Evolutionary conservation across 1,140 invertebrate genomes (phyloP).

Genomic region (Tigriopus japonicus): DNA sequence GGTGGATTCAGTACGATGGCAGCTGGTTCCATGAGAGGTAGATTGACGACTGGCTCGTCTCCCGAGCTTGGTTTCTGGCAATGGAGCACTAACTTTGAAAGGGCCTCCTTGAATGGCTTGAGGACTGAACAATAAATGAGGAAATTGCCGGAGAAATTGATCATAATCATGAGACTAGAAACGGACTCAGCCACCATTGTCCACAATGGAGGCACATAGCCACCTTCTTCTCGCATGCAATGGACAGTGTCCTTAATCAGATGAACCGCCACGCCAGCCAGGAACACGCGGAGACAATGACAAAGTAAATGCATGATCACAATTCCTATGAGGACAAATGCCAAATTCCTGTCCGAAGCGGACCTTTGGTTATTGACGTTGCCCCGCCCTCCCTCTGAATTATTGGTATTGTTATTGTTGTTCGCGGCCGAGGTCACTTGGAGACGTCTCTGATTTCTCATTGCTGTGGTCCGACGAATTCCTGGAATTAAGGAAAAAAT

Average conservation of each 20-base stretch:
- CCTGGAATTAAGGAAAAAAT: not conserved
- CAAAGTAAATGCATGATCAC: constrained; percentile 13
- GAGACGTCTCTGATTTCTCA: not conserved
- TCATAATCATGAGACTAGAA: constrained; percentile 4
- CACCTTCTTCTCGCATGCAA: constrained; percentile 1
- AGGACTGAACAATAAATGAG: constrained; percentile 10
- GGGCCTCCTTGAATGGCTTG: constrained; percentile 1
- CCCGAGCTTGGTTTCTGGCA: no score
- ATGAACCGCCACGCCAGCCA: constrained; percentile 1
- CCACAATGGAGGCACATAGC: constrained; percentile 5
- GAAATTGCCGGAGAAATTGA: constrained; percentile 11
- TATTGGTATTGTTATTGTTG: no score
- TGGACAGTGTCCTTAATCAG: not conserved
- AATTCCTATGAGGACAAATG: constrained; percentile 2
- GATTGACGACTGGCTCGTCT: no score
- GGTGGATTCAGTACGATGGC: no score
- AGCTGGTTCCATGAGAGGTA: no score
- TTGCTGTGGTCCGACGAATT: not conserved
- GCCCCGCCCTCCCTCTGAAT: not conserved
- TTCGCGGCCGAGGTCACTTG: not conserved
- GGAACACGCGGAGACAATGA: constrained; percentile 9
- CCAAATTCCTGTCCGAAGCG: constrained; percentile 3
- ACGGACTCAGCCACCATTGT: constrained; percentile 8
- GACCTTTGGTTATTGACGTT: not conserved
- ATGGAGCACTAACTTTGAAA: not conserved